A percentile compares a stretch with the other conserved stretches of the same genome.
These are phyloP conservation scores for Salpingus planirostris DNA, from an alignment of 2,888 invertebrate species.

Conservation along the genomic window DNA sequence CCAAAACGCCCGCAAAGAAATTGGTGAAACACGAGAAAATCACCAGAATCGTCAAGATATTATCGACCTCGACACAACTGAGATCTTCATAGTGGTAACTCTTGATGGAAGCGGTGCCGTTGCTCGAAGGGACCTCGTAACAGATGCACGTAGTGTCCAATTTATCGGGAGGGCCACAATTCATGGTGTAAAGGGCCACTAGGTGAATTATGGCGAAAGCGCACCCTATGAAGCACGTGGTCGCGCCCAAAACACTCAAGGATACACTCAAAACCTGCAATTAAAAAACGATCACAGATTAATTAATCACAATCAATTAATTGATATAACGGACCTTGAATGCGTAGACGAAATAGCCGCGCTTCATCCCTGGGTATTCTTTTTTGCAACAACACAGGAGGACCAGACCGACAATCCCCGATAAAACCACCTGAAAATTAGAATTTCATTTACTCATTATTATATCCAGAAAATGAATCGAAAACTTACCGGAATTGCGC, in stretches of 20 bases:
- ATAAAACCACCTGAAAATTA: constrained; percentile 35
- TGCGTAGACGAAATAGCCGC: constrained; percentile 35
- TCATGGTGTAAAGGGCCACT: constrained; percentile 34
- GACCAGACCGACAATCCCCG: constrained; percentile 38
- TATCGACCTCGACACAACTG: constrained; percentile 40
- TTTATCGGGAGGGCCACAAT: constrained; percentile 36
- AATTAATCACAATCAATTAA: too few relatives aligned
- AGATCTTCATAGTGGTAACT: constrained; percentile 42
- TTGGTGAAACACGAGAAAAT: constrained; percentile 39
- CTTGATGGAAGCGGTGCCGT: constrained; percentile 16
- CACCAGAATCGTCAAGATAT: constrained; percentile 36
- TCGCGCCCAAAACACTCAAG: constrained; percentile 36
- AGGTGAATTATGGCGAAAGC: constrained; percentile 40
- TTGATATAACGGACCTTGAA: constrained; percentile 39
- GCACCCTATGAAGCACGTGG: constrained; percentile 36
- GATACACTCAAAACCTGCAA: constrained; percentile 40
- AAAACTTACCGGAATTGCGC: constrained; percentile 50
- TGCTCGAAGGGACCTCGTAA: constrained; percentile 20
- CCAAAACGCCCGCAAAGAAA: constrained; percentile 35
- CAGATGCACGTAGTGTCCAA: constrained; percentile 41
- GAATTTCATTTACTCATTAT: too few relatives aligned
- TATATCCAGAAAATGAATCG: too few relatives aligned
- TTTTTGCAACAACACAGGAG: constrained; percentile 40
- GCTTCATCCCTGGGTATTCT: constrained; percentile 39
- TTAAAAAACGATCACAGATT: too few relatives aligned